Base-by-base conservation (phyloP, 2,113 vertebrate genomes). In the Salvelinus namaycush region DNA sequence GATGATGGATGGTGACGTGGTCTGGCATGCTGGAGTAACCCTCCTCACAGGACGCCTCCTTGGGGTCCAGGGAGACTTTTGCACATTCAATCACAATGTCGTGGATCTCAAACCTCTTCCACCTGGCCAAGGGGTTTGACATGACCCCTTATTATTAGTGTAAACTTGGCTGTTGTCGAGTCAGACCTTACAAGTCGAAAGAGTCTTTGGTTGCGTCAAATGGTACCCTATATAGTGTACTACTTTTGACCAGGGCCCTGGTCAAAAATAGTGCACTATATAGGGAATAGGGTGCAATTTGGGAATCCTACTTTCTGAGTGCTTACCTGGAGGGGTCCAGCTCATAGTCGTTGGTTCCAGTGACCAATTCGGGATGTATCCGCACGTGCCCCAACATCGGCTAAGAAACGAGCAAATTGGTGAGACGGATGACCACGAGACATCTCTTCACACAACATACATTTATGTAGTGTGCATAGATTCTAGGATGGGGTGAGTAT, bases 61-160 rank as follows among this genome's bases (percentile, higher is more conserved):
- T 93, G 66, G 97, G 96, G 84, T 99, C 98, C 94, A 99, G 94
- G 77, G 96, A 99, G 87, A 99, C 94, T 93, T 95, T 95, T 94
- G 97, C 96, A 94, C 98, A 99, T 93, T 99, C 97, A 57, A 98
- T 96, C 72, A 99, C 94, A 68, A 99, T 97, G 91, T 99, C 98
- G 34, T 99, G 98, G 77, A 96, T 96, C 88, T 99, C 97, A 76
- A 96, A 94, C 80, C 94, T 94, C 93, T 94, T 97, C 98, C 98
- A 99, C 93, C 98, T 99, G 87, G 13, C 12, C 12, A 18, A 54
- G 4, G 16, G 51, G 12, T 54, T 54, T 54, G 51, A 54, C 14
- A 54, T 16, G 51, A 18, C 39, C 39, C 39, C 39, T 16, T 54
- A 54, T 54, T 54, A 16, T 54, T 54, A 16, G 51, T 18, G 12